These are phyloP conservation scores for Haplochromis vanheusdeni DNA, from an alignment of 2,113 vertebrate species.

Conservation along the genomic window DNA sequence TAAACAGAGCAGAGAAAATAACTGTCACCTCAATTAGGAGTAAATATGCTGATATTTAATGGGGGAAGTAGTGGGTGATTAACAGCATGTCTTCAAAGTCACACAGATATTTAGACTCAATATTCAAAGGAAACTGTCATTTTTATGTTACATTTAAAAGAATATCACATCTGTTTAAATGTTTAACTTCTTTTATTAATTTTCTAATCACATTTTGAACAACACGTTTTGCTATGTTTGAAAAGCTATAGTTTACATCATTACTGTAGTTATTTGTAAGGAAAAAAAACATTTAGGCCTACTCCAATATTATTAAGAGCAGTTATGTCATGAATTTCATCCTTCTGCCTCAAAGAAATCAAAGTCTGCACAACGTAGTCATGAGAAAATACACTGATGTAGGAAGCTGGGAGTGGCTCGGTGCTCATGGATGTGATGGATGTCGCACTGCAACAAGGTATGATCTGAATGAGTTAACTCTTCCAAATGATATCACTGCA, in stretches of 20 bases:
- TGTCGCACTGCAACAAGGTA: neutral
- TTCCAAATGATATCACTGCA: slow-evolving; percentile 15
- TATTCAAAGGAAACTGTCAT: neutral
- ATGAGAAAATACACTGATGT: slow-evolving; percentile 7
- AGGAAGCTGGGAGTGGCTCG: neutral
- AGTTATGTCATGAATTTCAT: neutral
- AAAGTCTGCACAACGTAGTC: neutral
- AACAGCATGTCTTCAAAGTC: neutral
- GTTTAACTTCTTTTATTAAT: neutral
- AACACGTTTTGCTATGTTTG: neutral
- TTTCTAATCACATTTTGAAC: neutral
- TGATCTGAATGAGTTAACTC: slow-evolving; percentile 27
- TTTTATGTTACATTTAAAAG: neutral
- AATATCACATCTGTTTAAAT: neutral
- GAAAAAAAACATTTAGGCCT: neutral
- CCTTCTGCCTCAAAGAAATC: neutral
- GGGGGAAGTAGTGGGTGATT: slow-evolving; percentile 15
- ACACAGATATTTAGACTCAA: neutral
- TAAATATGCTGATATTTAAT: slow-evolving; percentile 36
- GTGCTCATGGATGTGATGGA: slow-evolving; percentile 26
- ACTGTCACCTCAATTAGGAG: slow-evolving; percentile 18
- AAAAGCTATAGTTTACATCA: neutral
- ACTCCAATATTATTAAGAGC: neutral
- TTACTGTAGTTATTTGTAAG: neutral
- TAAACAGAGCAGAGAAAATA: neutral